Percentiles rank a stretch among this genome's conserved stretches.
Conservation (phyloP, 2,113 vertebrate species). For the Actenoides lindsayi region DNA sequence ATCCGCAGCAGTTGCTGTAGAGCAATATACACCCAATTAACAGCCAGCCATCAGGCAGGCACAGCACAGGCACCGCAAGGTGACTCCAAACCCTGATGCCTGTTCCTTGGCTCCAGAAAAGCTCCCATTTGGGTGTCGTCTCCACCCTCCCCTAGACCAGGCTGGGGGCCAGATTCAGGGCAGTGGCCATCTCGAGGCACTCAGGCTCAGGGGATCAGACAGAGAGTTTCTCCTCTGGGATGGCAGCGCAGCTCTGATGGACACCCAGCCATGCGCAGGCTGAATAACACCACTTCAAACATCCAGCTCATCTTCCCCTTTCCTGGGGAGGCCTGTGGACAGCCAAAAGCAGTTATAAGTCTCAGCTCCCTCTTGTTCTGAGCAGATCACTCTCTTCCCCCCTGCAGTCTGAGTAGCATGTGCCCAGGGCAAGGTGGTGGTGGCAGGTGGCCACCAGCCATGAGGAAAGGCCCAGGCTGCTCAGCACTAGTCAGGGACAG, state of each 20-base stretch:
- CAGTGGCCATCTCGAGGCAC: background rate
- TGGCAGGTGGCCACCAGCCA: accelerated
- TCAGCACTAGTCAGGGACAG: background rate
- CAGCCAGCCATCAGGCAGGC: background rate
- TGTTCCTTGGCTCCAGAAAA: background rate
- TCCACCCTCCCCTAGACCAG: background rate
- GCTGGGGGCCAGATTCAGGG: background rate
- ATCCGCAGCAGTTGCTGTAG: background rate
- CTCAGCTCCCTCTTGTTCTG: background rate
- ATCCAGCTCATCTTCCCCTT: background rate
- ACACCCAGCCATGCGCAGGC: accelerated
- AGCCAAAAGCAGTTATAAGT: background rate
- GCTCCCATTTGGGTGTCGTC: accelerated
- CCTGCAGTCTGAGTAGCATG: accelerated
- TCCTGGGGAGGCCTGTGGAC: background rate
- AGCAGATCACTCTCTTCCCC: background rate
- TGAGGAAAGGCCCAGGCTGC: background rate
- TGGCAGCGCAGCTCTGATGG: background rate
- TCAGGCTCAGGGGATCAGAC: background rate
- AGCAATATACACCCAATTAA: background rate
- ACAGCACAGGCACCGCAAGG: background rate
- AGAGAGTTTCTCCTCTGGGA: background rate
- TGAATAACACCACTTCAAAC: background rate
- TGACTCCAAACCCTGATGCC: background rate
- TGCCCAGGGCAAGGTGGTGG: background rate